A percentile compares a stretch with the other conserved stretches of the same genome.
Evolutionary conservation across 2,797 vertebrate species (phyloP).

Genomic region (Lemur catta): DNA sequence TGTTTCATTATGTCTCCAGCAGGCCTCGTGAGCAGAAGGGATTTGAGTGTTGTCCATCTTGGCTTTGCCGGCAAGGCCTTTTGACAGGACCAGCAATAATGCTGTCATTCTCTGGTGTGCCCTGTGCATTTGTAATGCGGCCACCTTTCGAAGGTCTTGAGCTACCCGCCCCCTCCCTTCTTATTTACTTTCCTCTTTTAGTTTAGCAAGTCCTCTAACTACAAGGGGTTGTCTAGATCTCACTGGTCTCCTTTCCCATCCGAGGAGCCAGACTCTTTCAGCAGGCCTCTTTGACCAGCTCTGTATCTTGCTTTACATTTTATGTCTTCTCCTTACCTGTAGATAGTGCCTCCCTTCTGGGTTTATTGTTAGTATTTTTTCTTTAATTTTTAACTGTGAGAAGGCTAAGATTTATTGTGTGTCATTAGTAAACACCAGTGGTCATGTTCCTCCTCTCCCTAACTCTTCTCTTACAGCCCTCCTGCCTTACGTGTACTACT

Average conservation of each 20-base stretch:
- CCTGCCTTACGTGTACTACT: background rate
- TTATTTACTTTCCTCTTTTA: background rate
- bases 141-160: conserved; percentile 39
- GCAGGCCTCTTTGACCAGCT: background rate
- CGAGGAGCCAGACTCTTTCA: background rate
- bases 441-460: background rate
- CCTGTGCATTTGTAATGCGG: conserved; percentile 8
- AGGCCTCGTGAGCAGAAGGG: conserved; percentile 78
- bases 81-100: conserved; percentile 21
- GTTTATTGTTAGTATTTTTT: background rate
- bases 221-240: background rate
- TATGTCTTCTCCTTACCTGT: background rate
- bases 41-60: conserved; percentile 53
- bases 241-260: background rate
- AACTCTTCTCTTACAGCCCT: background rate
- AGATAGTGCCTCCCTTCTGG: background rate
- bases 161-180: background rate
- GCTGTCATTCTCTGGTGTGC: conserved; percentile 51
- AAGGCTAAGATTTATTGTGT: background rate
- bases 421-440: background rate
- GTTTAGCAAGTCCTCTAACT: background rate
- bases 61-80: conserved; percentile 70
- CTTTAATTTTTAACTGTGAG: background rate
- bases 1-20: conserved; percentile 86
- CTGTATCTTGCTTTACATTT: background rate